Evolutionary conservation across 23 tunicate species (phyloP).

Genomic region (Ascidia mentula): DNA sequence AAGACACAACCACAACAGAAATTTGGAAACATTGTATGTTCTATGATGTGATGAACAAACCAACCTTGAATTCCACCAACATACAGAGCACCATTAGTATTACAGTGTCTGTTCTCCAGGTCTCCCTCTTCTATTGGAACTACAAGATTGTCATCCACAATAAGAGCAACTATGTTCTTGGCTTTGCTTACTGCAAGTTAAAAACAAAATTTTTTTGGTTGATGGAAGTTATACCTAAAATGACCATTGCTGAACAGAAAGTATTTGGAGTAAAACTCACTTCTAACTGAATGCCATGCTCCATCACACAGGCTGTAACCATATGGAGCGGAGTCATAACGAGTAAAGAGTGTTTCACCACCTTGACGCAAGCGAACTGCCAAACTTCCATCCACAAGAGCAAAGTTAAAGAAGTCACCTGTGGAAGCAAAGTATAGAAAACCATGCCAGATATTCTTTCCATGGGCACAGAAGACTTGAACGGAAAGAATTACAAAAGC

Average conservation of each 20-base stretch:
- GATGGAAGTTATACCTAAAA: no score
- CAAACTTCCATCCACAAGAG: conserved; percentile 60
- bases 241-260: no score
- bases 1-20: no score
- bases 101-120: conserved; percentile 31
- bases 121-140: conserved; percentile 49
- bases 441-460: no score
- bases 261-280: conserved; percentile 32
- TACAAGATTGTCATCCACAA: conserved; percentile 68
- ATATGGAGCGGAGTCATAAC: conserved; percentile 48
- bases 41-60: conserved; percentile 10
- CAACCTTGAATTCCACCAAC: conserved; percentile 77
- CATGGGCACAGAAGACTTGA: no score
- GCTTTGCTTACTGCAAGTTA: conserved; percentile 61
- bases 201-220: no score
- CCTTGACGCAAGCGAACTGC: conserved; percentile 67
- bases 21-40: no score
- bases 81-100: conserved; percentile 62
- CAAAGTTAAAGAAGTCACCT: conserved; percentile 78
- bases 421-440: not conserved
- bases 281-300: conserved; percentile 63
- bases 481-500: no score
- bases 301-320: conserved; percentile 69
- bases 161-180: conserved; percentile 53
- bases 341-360: conserved; percentile 43